Evolutionary conservation across 2,113 vertebrate species (phyloP).

Genomic region (Raja brachyura): DNA sequence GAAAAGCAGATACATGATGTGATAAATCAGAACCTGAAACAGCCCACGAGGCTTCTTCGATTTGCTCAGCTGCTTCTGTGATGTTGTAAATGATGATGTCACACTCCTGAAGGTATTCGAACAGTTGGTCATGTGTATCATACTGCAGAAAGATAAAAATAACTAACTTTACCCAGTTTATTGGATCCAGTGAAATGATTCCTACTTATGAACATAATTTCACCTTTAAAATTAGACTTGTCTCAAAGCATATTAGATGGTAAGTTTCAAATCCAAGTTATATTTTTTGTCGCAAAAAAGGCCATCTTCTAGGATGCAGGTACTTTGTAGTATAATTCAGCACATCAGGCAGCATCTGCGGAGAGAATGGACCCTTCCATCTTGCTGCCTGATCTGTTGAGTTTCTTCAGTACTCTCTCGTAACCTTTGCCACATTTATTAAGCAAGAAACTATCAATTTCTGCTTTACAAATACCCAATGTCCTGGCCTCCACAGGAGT

Average conservation of each 20-base stretch:
- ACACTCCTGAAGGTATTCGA: conserved; percentile 67
- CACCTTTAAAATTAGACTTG: background rate
- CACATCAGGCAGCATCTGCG: too few relatives aligned
- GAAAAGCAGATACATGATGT: background rate
- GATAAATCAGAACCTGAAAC: conserved; percentile 63
- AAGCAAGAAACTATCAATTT: too few relatives aligned
- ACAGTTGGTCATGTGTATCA: conserved; percentile 54
- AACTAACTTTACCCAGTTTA: background rate
- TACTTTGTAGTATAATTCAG: background rate
- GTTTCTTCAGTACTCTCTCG: too few relatives aligned
- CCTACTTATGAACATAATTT: background rate
- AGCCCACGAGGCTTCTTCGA: conserved; percentile 79
- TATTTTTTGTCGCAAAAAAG: background rate
- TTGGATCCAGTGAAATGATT: background rate
- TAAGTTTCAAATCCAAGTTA: background rate
- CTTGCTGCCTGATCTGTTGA: too few relatives aligned
- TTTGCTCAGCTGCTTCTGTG: conserved; percentile 61
- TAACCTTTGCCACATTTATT: too few relatives aligned
- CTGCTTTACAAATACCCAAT: too few relatives aligned
- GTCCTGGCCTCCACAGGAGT: too few relatives aligned
- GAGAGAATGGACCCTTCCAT: too few relatives aligned
- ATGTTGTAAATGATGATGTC: conserved; percentile 82
- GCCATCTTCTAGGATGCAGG: background rate
- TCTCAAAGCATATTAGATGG: background rate
- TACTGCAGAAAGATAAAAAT: conserved; percentile 48